Conservation (phyloP, 1,140 invertebrate species). For the Drosophila oshimai region DNA sequence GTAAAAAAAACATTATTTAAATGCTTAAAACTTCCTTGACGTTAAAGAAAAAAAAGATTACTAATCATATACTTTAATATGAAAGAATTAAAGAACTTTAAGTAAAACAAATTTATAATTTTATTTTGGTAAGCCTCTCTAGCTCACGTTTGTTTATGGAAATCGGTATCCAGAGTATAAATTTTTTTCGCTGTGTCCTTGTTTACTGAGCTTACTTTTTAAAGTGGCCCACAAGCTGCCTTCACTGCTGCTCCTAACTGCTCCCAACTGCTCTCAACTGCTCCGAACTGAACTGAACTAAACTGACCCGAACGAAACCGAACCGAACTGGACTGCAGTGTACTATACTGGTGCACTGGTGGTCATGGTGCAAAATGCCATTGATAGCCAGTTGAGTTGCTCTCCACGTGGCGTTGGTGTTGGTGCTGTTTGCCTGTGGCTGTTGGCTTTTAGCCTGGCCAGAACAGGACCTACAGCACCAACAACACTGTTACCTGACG, state of each 20-base stretch:
- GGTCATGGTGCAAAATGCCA: slow-evolving; percentile 12
- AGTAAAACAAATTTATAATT: no score
- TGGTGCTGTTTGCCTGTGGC: slow-evolving; percentile 47
- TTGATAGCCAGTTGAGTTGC: slow-evolving; percentile 52
- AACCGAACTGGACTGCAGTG: slow-evolving; percentile 34
- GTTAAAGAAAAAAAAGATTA: no score
- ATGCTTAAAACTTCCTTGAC: no score
- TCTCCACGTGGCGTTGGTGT: background rate
- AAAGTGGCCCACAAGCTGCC: slow-evolving; percentile 43
- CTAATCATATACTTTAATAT: no score
- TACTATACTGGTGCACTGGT: no score
- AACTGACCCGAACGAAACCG: slow-evolving; percentile 9
- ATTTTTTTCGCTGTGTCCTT: background rate
- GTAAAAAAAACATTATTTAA: no score
- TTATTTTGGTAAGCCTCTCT: no score
- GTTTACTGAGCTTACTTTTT: slow-evolving; percentile 34
- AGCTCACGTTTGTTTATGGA: no score
- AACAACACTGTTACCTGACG: background rate
- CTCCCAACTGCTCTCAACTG: background rate
- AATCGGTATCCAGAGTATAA: no score
- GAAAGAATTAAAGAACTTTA: no score
- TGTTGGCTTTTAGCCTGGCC: slow-evolving; percentile 14
- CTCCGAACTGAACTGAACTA: slow-evolving; percentile 16
- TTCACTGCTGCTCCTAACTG: background rate
- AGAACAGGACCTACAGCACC: background rate